Evolutionary conservation across 1,140 invertebrate species (phyloP), one percentile per base, ranked within the genome.

Genomic region (Atta colombica): DNA sequence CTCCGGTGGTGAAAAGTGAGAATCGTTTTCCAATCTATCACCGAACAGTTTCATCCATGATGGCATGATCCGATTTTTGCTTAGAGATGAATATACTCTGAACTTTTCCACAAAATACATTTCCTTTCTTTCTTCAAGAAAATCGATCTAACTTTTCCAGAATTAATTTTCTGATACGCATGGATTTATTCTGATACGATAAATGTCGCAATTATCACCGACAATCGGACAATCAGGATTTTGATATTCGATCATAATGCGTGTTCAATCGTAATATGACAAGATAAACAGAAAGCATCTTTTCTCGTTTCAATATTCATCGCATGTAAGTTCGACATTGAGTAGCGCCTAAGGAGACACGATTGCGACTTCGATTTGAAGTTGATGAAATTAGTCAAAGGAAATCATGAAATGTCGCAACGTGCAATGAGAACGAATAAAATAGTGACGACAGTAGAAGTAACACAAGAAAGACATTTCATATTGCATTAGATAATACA

Each of bases 301-400:
- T 35, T 51, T 2, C 16, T 78, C 61, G 45, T 49, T 80, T 80
- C 63, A 78, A 78, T 78, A 78, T 78, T 78, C 25, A 66, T 78
- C n/a, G 6, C 12, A 60, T 60, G 60, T 66, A 77, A 39, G 1
- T 18, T 21, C 16, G 60, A 65, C 75, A 7, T n/a, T 74, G 28
- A 21, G 25, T 14, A 31, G 7, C 21, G 8, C 3, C 3, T 58
- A 21, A 18, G 7, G 10, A 58, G 2, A 75, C 2, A 53, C 16
- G 51, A 61, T n/a, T 45, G 18, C 18, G 25, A 78, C 25, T 65
- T 35, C 55, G 28, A 35, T n/a, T 65, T 65, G 28, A 10, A 58
- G 3, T 61, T 21, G 55, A 75, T 16, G 28, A 14, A 58, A 77
- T 61, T 60, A 63, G 12, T 80, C 77, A 68, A 80, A 68, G 28